These are phyloP conservation scores for Aspidiotus rigidus DNA, from an alignment of 2,888 invertebrate genomes.

Conservation along the genomic window DNA sequence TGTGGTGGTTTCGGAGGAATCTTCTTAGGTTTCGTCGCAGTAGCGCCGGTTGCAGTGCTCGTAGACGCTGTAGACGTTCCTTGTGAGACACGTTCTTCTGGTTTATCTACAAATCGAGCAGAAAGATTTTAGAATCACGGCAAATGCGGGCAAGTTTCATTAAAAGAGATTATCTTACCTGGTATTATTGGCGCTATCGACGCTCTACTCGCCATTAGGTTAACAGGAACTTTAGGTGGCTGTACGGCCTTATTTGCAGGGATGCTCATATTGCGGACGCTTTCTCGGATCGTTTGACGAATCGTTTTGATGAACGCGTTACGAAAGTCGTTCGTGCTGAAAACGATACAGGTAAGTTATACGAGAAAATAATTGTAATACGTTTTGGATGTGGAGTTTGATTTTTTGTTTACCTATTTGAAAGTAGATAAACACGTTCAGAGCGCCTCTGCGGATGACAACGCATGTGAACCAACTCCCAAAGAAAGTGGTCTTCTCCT, in stretches of 20 bases:
- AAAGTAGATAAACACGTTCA: slow-evolving; percentile 92
- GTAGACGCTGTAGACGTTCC: no score
- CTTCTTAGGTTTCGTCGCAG: slow-evolving; percentile 47
- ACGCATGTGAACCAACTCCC: slow-evolving; percentile 92
- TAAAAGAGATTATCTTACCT: neutral
- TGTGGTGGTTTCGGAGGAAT: slow-evolving; percentile 61
- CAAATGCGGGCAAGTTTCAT: no score
- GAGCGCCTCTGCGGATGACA: slow-evolving; percentile 88
- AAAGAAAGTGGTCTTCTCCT: slow-evolving; percentile 91
- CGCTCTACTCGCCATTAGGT: slow-evolving; percentile 9
- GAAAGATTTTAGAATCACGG: no score
- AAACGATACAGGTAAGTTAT: slow-evolving; percentile 36
- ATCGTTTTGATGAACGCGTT: slow-evolving; percentile 96
- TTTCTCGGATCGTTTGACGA: slow-evolving; percentile 91
- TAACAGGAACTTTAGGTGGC: slow-evolving; percentile 33
- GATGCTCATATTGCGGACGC: slow-evolving; percentile 92
- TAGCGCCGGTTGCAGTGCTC: no score
- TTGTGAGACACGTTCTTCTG: no score
- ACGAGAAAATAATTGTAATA: no score
- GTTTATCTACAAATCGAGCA: no score
- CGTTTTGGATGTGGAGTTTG: no score
- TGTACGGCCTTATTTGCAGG: slow-evolving; percentile 58
- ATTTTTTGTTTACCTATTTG: slow-evolving; percentile 62
- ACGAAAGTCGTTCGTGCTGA: slow-evolving; percentile 86
- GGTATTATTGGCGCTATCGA: slow-evolving; percentile 12